Evolutionary conservation across 2,888 invertebrate genomes (phyloP), one percentile per base, ranked within the genome.

Genomic region (Tridacna crocea): DNA sequence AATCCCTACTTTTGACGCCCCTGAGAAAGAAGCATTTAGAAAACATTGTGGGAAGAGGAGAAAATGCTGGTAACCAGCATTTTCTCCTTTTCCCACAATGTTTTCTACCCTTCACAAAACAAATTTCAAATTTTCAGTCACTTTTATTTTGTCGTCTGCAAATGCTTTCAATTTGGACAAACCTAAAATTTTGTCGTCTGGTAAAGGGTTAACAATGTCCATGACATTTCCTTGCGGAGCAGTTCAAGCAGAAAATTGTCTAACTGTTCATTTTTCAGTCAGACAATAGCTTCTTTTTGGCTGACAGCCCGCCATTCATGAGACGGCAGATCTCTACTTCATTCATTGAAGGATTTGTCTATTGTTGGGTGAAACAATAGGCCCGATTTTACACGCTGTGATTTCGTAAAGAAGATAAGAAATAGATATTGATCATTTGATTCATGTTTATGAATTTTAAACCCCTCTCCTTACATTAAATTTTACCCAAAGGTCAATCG

Each of bases 231-330:
- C 36, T 36, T 36, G 36, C 36, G 3, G 36, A 68, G 27, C n/a
- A 68, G 68, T 68, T 68, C 68, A 68, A 68, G 68, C 68, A 12
- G 68, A 68, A 68, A 68, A 68, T 68, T 47, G 27, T 68, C n/a
- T 27, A 68, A 46, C 68, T 27, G 46, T 68, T 68, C 17, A 68
- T 36, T 27, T 68, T 68, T 27, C 27, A n/a, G 47, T n/a, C 68
- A 47, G 68, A 68, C 68, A 68, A 68, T 27, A 27, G 68, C 36
- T 47, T 24, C 46, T 27, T n/a, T 68, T 68, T 68, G 68, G 68
- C 68, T 46, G 27, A 68, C 36, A 19, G 68, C 68, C 68, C 27
- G n/a, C 68, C 68, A 68, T 68, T 68, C 68, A 68, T 68, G 68
- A 68, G 68, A 68, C n/a, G 68, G 68, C 68, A 68, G 27, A 27